Conservation (phyloP, 2,113 vertebrate species). For the Paraplagusia blochii region DNA sequence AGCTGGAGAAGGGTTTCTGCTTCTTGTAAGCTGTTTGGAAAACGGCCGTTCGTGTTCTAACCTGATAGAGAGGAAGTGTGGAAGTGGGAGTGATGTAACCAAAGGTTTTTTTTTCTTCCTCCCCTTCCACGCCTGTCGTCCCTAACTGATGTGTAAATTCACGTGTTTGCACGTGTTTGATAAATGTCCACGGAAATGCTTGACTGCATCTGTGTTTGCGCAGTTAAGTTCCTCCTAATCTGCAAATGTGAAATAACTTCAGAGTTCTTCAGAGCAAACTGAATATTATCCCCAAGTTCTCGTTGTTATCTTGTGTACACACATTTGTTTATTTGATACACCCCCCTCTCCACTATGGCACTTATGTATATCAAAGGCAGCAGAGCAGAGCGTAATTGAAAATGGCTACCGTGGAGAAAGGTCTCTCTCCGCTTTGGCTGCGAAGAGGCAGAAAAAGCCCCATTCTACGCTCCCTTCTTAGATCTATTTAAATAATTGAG, state of each 20-base stretch:
- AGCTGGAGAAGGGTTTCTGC: not conserved
- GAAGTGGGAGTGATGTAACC: slow-evolving; percentile 15
- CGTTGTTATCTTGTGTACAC: slow-evolving; percentile 74
- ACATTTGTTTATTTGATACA: slow-evolving; percentile 76
- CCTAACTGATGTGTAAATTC: slow-evolving; percentile 17
- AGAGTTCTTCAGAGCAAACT: slow-evolving; percentile 52
- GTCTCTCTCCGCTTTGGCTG: slow-evolving; percentile 68
- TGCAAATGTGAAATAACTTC: slow-evolving; percentile 48
- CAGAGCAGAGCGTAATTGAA: slow-evolving; percentile 70
- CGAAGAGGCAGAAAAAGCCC: slow-evolving; percentile 63
- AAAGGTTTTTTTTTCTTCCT: not conserved
- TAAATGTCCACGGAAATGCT: not conserved
- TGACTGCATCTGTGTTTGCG: slow-evolving; percentile 13
- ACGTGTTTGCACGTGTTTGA: slow-evolving; percentile 5
- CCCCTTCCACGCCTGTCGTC: slow-evolving; percentile 9
- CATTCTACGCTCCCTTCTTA: slow-evolving; percentile 69
- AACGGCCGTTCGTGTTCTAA: too few species aligned
- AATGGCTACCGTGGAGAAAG: slow-evolving; percentile 73
- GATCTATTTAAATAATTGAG: slow-evolving; percentile 81
- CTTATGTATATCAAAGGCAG: slow-evolving; percentile 72
- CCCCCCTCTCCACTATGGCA: slow-evolving; percentile 58
- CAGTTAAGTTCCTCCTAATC: slow-evolving; percentile 54
- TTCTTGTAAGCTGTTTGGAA: too few species aligned
- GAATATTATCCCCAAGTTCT: slow-evolving; percentile 67
- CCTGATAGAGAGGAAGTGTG: slow-evolving; percentile 2